These are phyloP conservation scores for Drosophila limbata DNA, from an alignment of 2,888 invertebrate genomes.

Conservation along the genomic window DNA sequence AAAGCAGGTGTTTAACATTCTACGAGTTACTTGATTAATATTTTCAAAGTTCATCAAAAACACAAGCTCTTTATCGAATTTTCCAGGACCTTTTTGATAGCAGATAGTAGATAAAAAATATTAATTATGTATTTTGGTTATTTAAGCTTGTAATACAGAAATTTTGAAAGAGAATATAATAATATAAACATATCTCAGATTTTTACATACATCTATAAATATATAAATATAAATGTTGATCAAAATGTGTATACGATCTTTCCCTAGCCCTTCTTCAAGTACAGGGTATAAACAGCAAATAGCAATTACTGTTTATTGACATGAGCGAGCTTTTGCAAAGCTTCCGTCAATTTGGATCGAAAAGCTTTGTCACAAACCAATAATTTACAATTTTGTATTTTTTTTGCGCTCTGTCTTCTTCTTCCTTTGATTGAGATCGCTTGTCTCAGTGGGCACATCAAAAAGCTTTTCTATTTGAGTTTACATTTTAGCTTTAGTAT, in stretches of 20 bases:
- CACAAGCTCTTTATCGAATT: neutral
- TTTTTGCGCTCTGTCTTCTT: conserved; percentile 8
- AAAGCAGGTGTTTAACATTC: neutral
- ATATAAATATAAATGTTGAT: no score
- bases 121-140: neutral
- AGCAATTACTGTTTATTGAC: conserved; percentile 18
- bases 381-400: conserved; percentile 15
- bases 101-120: no score
- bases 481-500: conserved; percentile 24
- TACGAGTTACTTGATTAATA: neutral
- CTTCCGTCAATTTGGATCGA: neutral
- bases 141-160: no score
- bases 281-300: conserved; percentile 15
- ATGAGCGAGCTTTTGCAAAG: conserved; percentile 30
- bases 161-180: no score
- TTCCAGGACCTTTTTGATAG: neutral
- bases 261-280: neutral
- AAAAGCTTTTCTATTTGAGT: conserved; percentile 36
- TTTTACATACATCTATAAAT: no score
- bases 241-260: no score
- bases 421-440: conserved; percentile 12
- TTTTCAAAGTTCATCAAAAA: neutral
- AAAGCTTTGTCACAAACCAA: conserved; percentile 42
- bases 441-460: conserved; percentile 8
- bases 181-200: no score